Evolutionary conservation across 2,888 invertebrate species (phyloP).

Genomic region (Acleris literana): DNA sequence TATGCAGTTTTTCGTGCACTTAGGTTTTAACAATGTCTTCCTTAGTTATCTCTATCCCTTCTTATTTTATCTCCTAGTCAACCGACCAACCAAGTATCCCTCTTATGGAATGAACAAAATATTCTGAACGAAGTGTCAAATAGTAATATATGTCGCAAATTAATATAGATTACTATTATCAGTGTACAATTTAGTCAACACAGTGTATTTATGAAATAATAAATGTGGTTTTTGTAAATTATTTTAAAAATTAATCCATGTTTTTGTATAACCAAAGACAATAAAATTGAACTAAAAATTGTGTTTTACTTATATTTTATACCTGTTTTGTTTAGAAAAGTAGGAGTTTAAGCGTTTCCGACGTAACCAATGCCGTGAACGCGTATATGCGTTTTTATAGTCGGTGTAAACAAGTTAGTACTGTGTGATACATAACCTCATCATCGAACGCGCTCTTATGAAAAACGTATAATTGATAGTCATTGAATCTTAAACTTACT

Average conservation of each 20-base stretch:
- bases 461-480: too few species aligned
- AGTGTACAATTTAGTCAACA: constrained; percentile 79
- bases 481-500: too few species aligned
- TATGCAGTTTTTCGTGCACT: constrained; percentile 14
- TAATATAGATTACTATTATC: constrained; percentile 64
- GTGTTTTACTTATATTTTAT: constrained; percentile 53
- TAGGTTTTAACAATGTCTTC: constrained; percentile 1
- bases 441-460: too few species aligned
- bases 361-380: too few species aligned
- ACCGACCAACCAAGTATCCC: constrained; percentile 30
- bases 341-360: neutral
- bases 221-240: constrained; percentile 83
- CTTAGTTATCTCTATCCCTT: neutral
- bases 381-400: neutral
- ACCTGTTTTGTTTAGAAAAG: neutral
- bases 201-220: constrained; percentile 72
- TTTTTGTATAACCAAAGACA: constrained; percentile 84
- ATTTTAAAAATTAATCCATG: constrained; percentile 83
- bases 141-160: constrained; percentile 43
- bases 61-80: constrained; percentile 11
- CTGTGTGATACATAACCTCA: too few species aligned
- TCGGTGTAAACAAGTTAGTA: too few species aligned
- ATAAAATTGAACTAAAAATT: constrained; percentile 81
- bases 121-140: constrained; percentile 43
- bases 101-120: constrained; percentile 34